phyloP scores from a whole-genome alignment of 2,888 invertebrate species.

The Epirrhoe tristata region DNA sequence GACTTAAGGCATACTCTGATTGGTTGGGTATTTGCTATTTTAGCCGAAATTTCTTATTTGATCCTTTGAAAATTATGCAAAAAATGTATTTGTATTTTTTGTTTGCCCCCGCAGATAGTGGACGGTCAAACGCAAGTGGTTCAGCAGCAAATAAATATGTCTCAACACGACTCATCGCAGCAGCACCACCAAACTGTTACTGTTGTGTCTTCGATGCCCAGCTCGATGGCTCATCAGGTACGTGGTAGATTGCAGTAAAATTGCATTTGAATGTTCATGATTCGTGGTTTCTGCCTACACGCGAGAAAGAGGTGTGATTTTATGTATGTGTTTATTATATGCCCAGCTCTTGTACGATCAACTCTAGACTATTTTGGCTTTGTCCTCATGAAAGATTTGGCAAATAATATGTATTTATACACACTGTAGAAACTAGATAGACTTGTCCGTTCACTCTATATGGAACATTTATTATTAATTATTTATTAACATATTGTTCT shows the following conservation, averaged over 20 bases:
- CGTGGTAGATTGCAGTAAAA: neutral
- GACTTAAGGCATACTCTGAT: neutral
- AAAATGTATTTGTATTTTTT: neutral
- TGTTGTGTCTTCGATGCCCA: conserved; percentile 81
- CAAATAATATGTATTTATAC: too few relatives aligned
- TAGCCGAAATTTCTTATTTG: neutral
- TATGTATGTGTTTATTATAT: too few relatives aligned
- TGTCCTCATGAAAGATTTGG: too few relatives aligned
- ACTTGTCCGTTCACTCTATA: too few relatives aligned
- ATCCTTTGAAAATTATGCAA: neutral
- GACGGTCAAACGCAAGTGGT: conserved; percentile 75
- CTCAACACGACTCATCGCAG: conserved; percentile 79
- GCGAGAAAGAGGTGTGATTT: too few relatives aligned
- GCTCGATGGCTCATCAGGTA: conserved; percentile 78
- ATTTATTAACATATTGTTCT: too few relatives aligned
- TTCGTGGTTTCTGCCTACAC: too few relatives aligned
- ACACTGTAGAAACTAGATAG: too few relatives aligned
- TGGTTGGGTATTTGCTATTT: neutral
- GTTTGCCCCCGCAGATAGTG: conserved; percentile 60
- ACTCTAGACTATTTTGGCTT: too few relatives aligned
- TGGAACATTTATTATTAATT: too few relatives aligned
- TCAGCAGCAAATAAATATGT: conserved; percentile 78
- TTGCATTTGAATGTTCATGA: too few relatives aligned
- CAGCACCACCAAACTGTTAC: conserved; percentile 82
- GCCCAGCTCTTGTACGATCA: too few relatives aligned